Conservation (phyloP, 2,113 vertebrate species). For the Nannobrachium achirus region DNA sequence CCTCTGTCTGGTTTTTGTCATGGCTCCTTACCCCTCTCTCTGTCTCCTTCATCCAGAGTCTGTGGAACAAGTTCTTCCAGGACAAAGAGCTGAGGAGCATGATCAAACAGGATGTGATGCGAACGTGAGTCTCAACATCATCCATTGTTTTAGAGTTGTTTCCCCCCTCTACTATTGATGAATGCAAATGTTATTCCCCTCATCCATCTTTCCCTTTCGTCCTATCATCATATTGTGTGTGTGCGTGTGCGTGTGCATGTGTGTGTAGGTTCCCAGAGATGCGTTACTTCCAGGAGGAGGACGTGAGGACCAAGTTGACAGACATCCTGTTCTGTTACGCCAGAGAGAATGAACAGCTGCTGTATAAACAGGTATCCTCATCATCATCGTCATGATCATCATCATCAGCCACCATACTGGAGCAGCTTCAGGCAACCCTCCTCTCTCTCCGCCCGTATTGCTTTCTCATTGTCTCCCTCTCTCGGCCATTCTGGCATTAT, state of each 20-base stretch:
- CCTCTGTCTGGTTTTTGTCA: not conserved
- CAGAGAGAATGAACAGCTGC: conserved; percentile 96
- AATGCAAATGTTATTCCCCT: no score
- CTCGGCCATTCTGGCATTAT: no score
- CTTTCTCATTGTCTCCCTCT: no score
- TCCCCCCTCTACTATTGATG: not conserved
- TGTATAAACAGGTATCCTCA: conserved; percentile 93
- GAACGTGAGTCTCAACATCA: conserved; percentile 85
- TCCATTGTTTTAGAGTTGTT: not conserved
- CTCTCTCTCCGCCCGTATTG: no score
- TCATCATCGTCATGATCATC: no score
- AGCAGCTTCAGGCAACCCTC: not conserved
- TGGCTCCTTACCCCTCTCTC: conserved; percentile 3
- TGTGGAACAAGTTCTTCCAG: conserved; percentile 99
- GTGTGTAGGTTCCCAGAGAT: conserved; percentile 93
- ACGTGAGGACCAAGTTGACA: conserved; percentile 94
- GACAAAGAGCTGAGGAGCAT: conserved; percentile 97
- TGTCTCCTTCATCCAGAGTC: conserved; percentile 81
- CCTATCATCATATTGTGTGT: not conserved
- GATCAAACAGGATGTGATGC: conserved; percentile 96
- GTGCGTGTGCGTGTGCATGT: not conserved
- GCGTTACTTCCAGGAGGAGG: conserved; percentile 95
- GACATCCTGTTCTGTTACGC: conserved; percentile 99
- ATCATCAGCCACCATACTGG: no score
- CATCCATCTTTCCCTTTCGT: not conserved